Conservation (phyloP, 2,113 vertebrate species). For the Furnarius figulus region DNA sequence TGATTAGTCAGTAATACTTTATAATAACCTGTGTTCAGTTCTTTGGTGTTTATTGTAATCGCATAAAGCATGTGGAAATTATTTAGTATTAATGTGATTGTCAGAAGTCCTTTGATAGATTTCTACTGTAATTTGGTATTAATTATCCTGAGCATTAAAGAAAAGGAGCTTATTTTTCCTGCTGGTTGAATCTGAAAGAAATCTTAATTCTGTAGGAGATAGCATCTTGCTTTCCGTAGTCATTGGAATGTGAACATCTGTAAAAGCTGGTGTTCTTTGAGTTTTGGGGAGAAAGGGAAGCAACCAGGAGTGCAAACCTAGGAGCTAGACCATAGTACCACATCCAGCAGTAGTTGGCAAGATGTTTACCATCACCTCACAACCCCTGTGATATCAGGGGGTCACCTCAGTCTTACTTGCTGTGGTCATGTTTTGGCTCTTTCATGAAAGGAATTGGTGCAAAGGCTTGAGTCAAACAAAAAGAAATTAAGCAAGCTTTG, state of each 20-base stretch:
- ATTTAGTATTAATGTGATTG: not conserved
- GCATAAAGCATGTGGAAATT: not conserved
- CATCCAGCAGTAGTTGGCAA: not conserved
- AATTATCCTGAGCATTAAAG: not conserved
- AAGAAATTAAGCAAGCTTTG: not conserved
- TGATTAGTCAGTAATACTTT: not conserved
- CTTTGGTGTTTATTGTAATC: not conserved
- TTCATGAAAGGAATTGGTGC: not conserved
- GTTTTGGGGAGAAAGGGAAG: not conserved
- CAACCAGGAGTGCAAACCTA: not conserved
- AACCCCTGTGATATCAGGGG: not conserved
- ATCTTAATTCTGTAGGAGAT: not conserved
- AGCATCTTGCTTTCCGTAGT: not conserved
- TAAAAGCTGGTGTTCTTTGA: not conserved
- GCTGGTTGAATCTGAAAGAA: not conserved
- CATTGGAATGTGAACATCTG: not conserved
- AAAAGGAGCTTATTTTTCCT: not conserved
- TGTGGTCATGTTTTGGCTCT: not conserved
- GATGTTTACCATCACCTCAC: not conserved
- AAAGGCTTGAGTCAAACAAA: not conserved
- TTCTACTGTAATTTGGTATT: not conserved
- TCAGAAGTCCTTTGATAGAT: not conserved
- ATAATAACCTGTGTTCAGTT: not conserved
- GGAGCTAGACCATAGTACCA: not conserved
- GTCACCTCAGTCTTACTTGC: not conserved